Conservation (phyloP, 2,888 invertebrate genomes). For the Liopterus haemorrhoidalis region DNA sequence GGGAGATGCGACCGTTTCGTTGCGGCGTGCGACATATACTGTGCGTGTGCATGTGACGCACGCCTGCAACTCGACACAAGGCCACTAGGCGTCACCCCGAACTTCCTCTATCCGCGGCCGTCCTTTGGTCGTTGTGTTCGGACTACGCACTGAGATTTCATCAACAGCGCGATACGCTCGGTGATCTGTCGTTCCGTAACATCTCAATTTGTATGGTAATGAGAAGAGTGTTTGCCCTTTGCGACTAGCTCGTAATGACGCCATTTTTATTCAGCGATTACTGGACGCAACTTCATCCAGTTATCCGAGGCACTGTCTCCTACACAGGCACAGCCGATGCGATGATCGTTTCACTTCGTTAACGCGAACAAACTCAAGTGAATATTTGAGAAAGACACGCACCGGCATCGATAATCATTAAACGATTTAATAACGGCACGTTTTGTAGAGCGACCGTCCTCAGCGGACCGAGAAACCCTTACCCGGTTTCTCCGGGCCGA, state of each 20-base stretch:
- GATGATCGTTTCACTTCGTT: not conserved
- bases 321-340: no score
- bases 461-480: no score
- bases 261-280: no score
- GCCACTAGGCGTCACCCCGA: no score
- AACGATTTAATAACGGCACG: conserved; percentile 20
- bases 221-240: conserved; percentile 31
- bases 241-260: no score
- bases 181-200: conserved; percentile 26
- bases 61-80: no score
- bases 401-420: conserved; percentile 5
- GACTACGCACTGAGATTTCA: conserved; percentile 13
- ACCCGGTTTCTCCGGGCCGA: no score
- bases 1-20: conserved; percentile 15
- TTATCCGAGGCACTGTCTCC: no score
- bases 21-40: conserved; percentile 13
- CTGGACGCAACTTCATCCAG: no score
- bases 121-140: no score
- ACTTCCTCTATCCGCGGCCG: no score
- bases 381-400: conserved; percentile 17
- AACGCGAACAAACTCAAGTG: conserved; percentile 17
- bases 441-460: conserved; percentile 17
- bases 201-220: conserved; percentile 36
- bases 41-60: no score
- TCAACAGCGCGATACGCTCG: conserved; percentile 16